Conservation (phyloP, 2,113 vertebrate species). For the Orthonyx spaldingii region DNA sequence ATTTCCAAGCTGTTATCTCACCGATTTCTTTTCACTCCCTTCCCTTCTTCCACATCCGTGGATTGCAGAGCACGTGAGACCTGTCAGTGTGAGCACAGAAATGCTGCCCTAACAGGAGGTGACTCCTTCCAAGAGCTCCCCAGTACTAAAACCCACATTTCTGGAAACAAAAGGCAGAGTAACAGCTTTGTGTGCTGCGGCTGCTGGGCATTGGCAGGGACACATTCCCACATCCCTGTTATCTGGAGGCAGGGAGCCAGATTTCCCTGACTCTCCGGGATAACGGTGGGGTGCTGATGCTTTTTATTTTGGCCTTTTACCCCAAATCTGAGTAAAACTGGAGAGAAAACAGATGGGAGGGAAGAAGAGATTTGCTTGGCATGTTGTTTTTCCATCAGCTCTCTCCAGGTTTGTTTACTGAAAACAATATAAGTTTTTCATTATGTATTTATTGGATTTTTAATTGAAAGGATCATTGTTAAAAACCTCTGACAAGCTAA, state of each 20-base stretch:
- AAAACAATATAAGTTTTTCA: not conserved
- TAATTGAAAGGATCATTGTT: not conserved
- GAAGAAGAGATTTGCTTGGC: not conserved
- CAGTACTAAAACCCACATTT: not conserved
- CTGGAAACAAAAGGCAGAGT: not conserved
- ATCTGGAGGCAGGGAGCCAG: not conserved
- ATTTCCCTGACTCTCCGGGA: not conserved
- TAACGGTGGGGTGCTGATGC: not conserved
- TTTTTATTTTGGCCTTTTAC: not conserved
- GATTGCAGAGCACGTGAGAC: not conserved
- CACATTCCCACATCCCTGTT: not conserved
- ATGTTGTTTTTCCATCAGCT: not conserved
- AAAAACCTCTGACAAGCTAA: not conserved
- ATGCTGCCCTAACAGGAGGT: not conserved
- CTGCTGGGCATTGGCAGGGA: not conserved
- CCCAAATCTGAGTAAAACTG: not conserved
- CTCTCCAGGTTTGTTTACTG: not conserved
- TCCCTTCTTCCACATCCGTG: not conserved
- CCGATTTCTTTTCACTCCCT: not conserved
- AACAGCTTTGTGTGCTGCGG: not conserved
- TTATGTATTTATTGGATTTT: not conserved
- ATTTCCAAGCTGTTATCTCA: not conserved
- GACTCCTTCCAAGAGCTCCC: rapidly evolving
- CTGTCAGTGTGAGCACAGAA: not conserved
- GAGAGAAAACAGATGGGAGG: not conserved